Evolutionary conservation across 2,797 vertebrate genomes (phyloP).

Genomic region (Cynodonichthys magdalenae): DNA sequence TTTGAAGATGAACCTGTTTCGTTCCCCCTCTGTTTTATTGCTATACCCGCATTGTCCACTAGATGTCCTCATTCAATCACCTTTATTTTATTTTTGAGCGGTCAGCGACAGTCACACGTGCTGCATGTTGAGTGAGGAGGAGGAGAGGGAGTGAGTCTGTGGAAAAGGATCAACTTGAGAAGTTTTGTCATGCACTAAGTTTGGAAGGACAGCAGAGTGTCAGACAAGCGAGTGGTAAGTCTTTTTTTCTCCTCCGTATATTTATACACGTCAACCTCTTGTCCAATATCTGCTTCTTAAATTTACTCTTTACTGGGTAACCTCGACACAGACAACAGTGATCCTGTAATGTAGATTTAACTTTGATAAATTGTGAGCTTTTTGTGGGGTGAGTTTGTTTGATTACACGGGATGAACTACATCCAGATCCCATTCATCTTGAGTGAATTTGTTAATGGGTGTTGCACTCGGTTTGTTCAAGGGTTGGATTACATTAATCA

Average conservation of each 20-base stretch:
- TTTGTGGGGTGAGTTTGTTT: slow-evolving; percentile 24
- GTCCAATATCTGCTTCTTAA: neutral
- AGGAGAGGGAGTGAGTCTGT: slow-evolving; percentile 28
- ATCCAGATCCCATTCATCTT: slow-evolving; percentile 38
- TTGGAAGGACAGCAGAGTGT: slow-evolving; percentile 40
- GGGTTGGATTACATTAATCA: slow-evolving; percentile 45
- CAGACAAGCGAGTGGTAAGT: slow-evolving; percentile 68
- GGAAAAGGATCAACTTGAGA: slow-evolving; percentile 54
- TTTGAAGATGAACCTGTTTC: no score
- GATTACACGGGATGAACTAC: slow-evolving; percentile 42
- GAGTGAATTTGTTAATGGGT: slow-evolving; percentile 25
- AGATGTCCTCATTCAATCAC: slow-evolving; percentile 48
- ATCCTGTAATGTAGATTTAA: slow-evolving; percentile 34
- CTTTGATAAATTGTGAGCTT: slow-evolving; percentile 38
- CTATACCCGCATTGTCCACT: slow-evolving; percentile 21
- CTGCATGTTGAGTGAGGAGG: slow-evolving; percentile 19
- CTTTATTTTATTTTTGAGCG: slow-evolving; percentile 3
- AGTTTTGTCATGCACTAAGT: slow-evolving; percentile 62
- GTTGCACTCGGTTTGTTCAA: slow-evolving; percentile 39
- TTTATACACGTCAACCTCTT: slow-evolving; percentile 11
- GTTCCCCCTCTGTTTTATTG: neutral
- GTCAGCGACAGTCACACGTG: slow-evolving; percentile 22
- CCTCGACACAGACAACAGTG: slow-evolving; percentile 15
- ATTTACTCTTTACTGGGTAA: slow-evolving; percentile 8
- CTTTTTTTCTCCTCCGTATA: slow-evolving; percentile 1